phyloP scores from a whole-genome alignment of 2,888 invertebrate species.

The Troilus luridus region DNA sequence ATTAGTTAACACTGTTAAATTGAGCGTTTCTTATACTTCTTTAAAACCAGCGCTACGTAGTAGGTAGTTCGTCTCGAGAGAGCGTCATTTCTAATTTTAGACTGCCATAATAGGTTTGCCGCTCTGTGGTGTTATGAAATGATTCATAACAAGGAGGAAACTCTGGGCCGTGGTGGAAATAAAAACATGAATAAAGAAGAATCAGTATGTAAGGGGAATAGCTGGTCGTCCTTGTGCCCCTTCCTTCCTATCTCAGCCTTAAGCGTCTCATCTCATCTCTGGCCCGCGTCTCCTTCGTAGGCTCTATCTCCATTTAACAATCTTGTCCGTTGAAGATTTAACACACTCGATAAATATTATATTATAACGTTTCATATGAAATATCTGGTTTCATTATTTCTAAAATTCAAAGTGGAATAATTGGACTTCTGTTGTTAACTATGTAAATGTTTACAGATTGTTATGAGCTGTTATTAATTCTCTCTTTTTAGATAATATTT shows the following conservation, averaged over 20 bases:
- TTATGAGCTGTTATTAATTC: too few species aligned
- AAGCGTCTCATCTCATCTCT: neutral
- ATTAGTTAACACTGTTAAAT: neutral
- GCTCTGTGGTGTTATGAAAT: neutral
- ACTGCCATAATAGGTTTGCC: neutral
- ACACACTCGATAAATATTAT: neutral
- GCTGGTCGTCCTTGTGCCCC: neutral
- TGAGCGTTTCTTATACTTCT: neutral
- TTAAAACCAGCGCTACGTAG: neutral
- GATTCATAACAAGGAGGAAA: neutral
- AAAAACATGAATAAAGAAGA: neutral
- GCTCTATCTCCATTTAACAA: neutral
- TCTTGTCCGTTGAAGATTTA: neutral
- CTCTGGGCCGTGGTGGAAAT: neutral
- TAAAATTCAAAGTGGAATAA: too few species aligned
- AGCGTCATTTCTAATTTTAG: constrained; percentile 36
- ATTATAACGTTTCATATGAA: too few species aligned
- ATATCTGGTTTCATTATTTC: too few species aligned
- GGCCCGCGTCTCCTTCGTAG: neutral
- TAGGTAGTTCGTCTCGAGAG: neutral
- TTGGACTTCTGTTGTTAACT: too few species aligned
- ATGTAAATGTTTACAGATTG: too few species aligned
- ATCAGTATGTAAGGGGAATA: constrained; percentile 18
- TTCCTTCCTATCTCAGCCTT: neutral
- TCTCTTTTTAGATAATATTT: too few species aligned